phyloP scores from a whole-genome alignment of 2,888 invertebrate species.

The Heteromurus nitidus region DNA sequence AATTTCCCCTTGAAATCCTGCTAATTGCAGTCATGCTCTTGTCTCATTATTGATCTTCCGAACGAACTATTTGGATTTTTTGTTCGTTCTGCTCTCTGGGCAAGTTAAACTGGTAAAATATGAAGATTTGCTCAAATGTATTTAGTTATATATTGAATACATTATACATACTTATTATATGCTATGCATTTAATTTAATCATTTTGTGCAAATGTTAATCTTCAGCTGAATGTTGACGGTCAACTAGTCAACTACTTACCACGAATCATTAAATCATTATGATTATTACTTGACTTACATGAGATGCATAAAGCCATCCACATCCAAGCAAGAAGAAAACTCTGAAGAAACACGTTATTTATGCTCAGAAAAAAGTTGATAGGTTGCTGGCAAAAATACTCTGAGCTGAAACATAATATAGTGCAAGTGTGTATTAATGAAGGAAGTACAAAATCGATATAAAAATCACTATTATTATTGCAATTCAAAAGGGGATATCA shows the following conservation, averaged over 20 bases:
- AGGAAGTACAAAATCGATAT: slow-evolving; percentile 58
- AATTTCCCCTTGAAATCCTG: slow-evolving; percentile 62
- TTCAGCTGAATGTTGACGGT: slow-evolving; percentile 9
- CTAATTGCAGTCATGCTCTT: slow-evolving; percentile 62
- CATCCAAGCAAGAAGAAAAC: slow-evolving; percentile 28
- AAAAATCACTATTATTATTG: slow-evolving; percentile 52
- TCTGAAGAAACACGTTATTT: too few species aligned
- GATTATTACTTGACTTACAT: slow-evolving; percentile 57
- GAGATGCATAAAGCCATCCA: slow-evolving; percentile 44
- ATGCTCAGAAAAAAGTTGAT: slow-evolving; percentile 5
- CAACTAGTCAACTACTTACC: slow-evolving; percentile 47
- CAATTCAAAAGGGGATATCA: slow-evolving; percentile 34
- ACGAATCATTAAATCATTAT: slow-evolving; percentile 62
- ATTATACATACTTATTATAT: too few species aligned
- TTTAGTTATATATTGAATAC: too few species aligned
- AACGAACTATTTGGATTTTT: slow-evolving; percentile 19
- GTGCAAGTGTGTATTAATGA: slow-evolving; percentile 54
- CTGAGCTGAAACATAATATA: too few species aligned
- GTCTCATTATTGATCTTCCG: slow-evolving; percentile 61
- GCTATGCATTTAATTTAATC: too few species aligned
- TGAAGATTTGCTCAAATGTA: neutral
- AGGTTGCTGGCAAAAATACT: slow-evolving; percentile 15
- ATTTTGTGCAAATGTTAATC: too few species aligned
- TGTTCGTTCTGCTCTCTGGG: too few species aligned
- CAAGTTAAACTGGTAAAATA: neutral